phyloP scores from a whole-genome alignment of 53 echinoderm and acorn worm species.

The Hippasteria phrygiana region DNA sequence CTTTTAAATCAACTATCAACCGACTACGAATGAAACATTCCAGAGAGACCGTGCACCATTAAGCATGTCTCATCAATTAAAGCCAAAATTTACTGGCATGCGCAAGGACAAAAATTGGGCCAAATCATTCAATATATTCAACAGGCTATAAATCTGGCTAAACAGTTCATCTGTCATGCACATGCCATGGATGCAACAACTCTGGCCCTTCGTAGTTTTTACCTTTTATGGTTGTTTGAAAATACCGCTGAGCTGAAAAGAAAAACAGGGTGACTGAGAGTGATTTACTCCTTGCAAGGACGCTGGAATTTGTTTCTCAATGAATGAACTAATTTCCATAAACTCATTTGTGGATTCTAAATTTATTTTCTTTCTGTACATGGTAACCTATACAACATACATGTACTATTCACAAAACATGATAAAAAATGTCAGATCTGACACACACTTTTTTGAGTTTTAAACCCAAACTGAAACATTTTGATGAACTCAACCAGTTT shows the following conservation, averaged over 20 bases:
- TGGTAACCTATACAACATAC: too few relatives aligned
- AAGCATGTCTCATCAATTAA: constrained; percentile 35
- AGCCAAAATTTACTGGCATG: neutral
- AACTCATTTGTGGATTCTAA: too few relatives aligned
- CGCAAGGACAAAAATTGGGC: neutral
- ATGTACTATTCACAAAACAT: too few relatives aligned
- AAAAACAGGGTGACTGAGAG: neutral
- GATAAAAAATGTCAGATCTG: too few relatives aligned
- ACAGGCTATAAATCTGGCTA: constrained; percentile 6
- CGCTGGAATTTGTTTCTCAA: too few relatives aligned
- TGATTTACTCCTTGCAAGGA: too few relatives aligned
- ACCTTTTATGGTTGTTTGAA: constrained; percentile 51
- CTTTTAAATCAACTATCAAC: neutral
- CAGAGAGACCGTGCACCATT: neutral
- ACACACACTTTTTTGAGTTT: too few relatives aligned
- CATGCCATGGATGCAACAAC: constrained; percentile 1
- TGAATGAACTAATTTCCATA: too few relatives aligned
- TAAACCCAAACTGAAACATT: too few relatives aligned
- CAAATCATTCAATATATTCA: constrained; percentile 13
- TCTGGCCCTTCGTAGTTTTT: neutral
- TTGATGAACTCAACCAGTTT: too few relatives aligned
- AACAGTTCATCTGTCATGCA: neutral
- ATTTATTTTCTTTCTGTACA: too few relatives aligned
- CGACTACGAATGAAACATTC: neutral
- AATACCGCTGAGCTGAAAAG: neutral